Percentiles rank a stretch among this genome's conserved stretches.
Evolutionary conservation across 1,140 invertebrate genomes (phyloP).

Genomic region (Elysia chlorotica): DNA sequence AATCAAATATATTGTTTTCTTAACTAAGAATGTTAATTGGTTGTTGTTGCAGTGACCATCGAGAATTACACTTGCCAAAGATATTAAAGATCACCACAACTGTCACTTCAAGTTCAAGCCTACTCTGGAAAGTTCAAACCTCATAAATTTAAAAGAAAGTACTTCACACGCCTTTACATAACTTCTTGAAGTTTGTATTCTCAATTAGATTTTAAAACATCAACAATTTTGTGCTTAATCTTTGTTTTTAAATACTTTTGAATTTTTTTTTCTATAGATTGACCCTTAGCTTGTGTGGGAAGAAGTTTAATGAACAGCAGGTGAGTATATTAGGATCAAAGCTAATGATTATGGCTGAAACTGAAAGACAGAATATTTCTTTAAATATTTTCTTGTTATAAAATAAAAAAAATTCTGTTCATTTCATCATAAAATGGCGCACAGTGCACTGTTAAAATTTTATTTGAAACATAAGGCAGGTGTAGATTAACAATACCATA

Average conservation of each 20-base stretch:
- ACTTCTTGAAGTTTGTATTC: too few species aligned
- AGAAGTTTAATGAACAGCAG: conserved; percentile 28
- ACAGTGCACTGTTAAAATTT: background rate
- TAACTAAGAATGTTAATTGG: too few species aligned
- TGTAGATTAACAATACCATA: background rate
- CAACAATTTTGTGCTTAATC: background rate
- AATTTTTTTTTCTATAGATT: conserved; percentile 34
- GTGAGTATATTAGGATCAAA: too few species aligned
- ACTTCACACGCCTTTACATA: too few species aligned
- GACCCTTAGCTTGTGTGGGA: conserved; percentile 25
- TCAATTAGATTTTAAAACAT: too few species aligned
- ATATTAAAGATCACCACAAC: background rate
- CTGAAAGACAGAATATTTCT: too few species aligned
- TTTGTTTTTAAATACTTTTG: background rate
- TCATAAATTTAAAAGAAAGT: too few species aligned
- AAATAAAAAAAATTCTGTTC: background rate
- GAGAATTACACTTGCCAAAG: too few species aligned
- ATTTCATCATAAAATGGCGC: background rate
- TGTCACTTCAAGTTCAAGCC: background rate
- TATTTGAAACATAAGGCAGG: background rate
- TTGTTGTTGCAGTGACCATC: too few species aligned
- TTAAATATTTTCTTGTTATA: conserved; percentile 9
- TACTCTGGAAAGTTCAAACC: too few species aligned
- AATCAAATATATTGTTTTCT: too few species aligned
- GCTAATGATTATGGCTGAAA: too few species aligned